A percentile compares a stretch with the other conserved stretches of the same genome.
phyloP scores from a whole-genome alignment of 2,797 vertebrate genomes.

The Epinephelus awoara region DNA sequence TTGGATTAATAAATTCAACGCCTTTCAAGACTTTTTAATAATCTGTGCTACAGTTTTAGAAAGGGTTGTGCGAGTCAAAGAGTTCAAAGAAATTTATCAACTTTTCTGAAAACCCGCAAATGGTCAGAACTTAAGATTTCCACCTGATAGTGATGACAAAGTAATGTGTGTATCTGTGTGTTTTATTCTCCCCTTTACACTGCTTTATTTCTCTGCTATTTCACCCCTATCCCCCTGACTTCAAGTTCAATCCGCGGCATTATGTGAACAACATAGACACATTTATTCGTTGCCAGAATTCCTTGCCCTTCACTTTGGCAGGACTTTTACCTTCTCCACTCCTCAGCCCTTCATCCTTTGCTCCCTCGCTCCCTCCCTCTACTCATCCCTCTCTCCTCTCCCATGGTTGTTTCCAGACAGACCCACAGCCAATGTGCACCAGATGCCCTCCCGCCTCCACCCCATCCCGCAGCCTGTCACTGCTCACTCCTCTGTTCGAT shows the following conservation, averaged over 20 bases:
- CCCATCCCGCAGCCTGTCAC: slow-evolving; percentile 80
- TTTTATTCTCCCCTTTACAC: slow-evolving; percentile 18
- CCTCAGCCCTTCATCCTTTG: slow-evolving; percentile 54
- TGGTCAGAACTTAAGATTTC: slow-evolving; percentile 16
- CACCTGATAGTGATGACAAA: slow-evolving; percentile 29
- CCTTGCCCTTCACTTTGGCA: slow-evolving; percentile 72
- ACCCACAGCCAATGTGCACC: slow-evolving; percentile 75
- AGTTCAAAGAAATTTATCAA: background rate
- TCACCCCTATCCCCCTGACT: slow-evolving; percentile 30
- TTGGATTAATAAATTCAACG: too few species aligned
- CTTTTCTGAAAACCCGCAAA: slow-evolving; percentile 21
- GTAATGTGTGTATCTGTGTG: slow-evolving; percentile 20
- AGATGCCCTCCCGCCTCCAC: slow-evolving; percentile 84
- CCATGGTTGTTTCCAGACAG: slow-evolving; percentile 69
- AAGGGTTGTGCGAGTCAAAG: background rate
- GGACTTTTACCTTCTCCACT: slow-evolving; percentile 58
- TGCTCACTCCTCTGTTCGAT: slow-evolving; percentile 91
- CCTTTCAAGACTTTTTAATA: too few species aligned
- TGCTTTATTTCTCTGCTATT: slow-evolving; percentile 37
- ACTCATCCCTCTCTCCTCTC: slow-evolving; percentile 60
- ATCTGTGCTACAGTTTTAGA: too few species aligned
- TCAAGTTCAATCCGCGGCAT: slow-evolving; percentile 80
- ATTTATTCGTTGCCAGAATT: slow-evolving; percentile 50
- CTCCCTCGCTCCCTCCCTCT: slow-evolving; percentile 28
- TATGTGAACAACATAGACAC: slow-evolving; percentile 89